These are phyloP conservation scores for Apteryx mantelli DNA, from an alignment of 2,113 vertebrate genomes.

Conservation along the genomic window DNA sequence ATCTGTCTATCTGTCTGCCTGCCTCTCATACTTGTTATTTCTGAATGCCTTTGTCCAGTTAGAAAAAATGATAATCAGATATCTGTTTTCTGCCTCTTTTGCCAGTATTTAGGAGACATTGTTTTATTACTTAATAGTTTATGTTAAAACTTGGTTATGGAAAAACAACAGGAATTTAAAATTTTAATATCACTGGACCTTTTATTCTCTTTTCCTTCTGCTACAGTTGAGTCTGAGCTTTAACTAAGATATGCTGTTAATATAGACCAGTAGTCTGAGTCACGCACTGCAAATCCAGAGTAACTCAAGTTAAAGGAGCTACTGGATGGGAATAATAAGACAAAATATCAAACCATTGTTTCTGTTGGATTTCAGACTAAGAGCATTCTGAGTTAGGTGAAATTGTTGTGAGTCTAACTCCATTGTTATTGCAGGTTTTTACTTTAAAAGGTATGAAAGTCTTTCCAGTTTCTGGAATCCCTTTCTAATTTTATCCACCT, in stretches of 20 bases:
- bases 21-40: accelerated
- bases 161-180: background rate
- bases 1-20: background rate
- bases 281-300: background rate
- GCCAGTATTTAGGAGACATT: background rate
- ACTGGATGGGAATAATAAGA: background rate
- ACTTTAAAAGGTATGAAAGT: background rate
- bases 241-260: background rate
- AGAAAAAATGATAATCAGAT: background rate
- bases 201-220: background rate
- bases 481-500: background rate
- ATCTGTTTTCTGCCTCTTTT: background rate
- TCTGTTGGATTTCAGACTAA: background rate
- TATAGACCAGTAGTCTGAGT: background rate
- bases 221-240: background rate
- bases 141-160: background rate
- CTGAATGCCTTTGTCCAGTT: background rate
- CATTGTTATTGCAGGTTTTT: background rate
- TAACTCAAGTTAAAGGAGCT: background rate
- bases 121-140: background rate
- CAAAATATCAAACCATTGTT: background rate
- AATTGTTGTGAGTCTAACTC: background rate
- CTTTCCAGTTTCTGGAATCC: background rate
- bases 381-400: background rate
- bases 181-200: background rate